Evolutionary conservation across 2,888 invertebrate genomes (phyloP), one percentile per base, ranked within the genome.

Genomic region (Sphaeridia pumilis): DNA sequence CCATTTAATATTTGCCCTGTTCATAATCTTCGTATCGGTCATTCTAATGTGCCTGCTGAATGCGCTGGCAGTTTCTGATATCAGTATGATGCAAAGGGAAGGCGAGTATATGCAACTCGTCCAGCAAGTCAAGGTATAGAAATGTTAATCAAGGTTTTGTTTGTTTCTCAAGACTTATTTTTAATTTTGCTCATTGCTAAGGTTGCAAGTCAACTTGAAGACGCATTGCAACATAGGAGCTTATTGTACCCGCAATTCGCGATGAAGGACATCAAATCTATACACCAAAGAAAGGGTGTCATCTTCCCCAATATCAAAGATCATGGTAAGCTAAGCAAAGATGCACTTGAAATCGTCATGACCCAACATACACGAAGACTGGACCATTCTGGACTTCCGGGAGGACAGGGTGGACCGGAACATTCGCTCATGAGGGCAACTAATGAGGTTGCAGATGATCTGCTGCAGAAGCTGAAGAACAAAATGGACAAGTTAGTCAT

Each of bases 251-350:
- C 66, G 4, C 63, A 64, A 28, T 63, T 64, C 44, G 64, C 60
- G 36, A 61, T 61, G 58, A 54, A 58, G 44, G 65, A 66, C 34
- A 46, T 60, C 25, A 50, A 58, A 28, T 57, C 65, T 2, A 43
- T 66, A 5, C 62, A 62, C 46, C 64, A 64, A 42, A 49, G 63
- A 14, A 65, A 65, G 49, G 65, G 65, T 14, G 63, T 65, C 2
- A 65, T 65, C 34, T 65, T 64, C 46, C 65, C 65, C n/a, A 65
- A 65, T 42, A 36, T 62, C 2, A 65, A 65, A 44, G 65, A 65
- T 45, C 63, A 65, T 52, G 65, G 65, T 17, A 63, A 61, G 42
- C 27, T 65, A 41, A 62, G 64, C 5, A 64, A 65, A 51, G 64
- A 65, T 53, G 64, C 65, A 3, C 38, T 65, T 38, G 65, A 65